Conservation (phyloP, 2,888 invertebrate genomes). For the Xanthorhoe designata region DNA sequence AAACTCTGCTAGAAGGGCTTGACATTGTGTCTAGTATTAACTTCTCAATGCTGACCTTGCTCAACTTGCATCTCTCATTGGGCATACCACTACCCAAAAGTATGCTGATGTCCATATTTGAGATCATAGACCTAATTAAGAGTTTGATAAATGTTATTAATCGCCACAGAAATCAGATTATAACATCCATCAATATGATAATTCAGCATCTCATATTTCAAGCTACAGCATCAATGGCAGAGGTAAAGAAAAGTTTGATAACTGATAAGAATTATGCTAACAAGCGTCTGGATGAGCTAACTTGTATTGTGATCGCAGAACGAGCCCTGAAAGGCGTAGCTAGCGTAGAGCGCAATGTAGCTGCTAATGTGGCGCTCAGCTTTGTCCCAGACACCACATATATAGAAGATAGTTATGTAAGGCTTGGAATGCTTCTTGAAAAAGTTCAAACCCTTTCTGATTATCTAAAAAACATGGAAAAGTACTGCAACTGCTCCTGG, state of each 20-base stretch:
- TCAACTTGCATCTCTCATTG: constrained; percentile 89
- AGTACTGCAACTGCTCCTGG: constrained; percentile 90
- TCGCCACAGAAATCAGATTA: constrained; percentile 88
- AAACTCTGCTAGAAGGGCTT: constrained; percentile 85
- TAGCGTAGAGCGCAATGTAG: constrained; percentile 87
- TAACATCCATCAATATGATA: constrained; percentile 90
- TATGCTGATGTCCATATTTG: constrained; percentile 90
- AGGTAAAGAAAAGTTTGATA: constrained; percentile 88
- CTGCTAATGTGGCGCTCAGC: constrained; percentile 88
- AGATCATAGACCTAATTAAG: constrained; percentile 92
- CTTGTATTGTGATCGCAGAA: constrained; percentile 91
- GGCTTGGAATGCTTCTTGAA: constrained; percentile 86
- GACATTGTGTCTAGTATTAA: constrained; percentile 88
- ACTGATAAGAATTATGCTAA: constrained; percentile 88
- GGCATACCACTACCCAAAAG: constrained; percentile 92
- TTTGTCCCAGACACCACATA: constrained; percentile 87
- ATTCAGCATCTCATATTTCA: constrained; percentile 93
- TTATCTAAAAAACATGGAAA: constrained; percentile 84
- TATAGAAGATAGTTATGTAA: constrained; percentile 87
- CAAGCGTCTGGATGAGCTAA: constrained; percentile 89
- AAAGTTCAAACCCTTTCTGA: constrained; percentile 88
- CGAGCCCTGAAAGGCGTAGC: constrained; percentile 87
- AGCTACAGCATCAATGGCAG: constrained; percentile 87
- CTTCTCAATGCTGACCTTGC: constrained; percentile 80
- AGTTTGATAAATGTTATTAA: constrained; percentile 90